phyloP scores from a whole-genome alignment of 1,140 invertebrate genomes.

The Bombus impatiens region DNA sequence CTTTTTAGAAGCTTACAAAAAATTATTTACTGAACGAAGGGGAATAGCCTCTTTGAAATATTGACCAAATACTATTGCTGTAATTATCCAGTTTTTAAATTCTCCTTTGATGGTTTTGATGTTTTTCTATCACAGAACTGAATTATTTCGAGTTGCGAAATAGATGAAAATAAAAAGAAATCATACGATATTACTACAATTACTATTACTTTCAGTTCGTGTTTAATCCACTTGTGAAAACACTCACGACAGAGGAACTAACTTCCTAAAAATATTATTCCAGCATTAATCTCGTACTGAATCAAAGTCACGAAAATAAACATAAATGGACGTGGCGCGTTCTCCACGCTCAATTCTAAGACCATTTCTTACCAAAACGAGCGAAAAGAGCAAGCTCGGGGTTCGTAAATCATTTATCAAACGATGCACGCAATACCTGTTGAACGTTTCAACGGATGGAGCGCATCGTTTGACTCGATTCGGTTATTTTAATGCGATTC shows the following conservation, averaged over 20 bases:
- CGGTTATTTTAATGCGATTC: background rate
- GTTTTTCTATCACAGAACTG: too few species aligned
- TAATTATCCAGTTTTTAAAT: too few species aligned
- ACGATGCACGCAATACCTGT: conserved; percentile 24
- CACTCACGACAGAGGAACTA: too few species aligned
- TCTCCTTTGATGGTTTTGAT: too few species aligned
- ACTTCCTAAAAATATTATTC: background rate
- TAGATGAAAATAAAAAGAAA: too few species aligned
- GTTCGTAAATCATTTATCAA: background rate
- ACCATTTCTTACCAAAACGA: background rate
- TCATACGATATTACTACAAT: too few species aligned
- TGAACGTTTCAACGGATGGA: background rate
- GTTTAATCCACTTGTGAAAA: background rate
- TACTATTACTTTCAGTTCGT: too few species aligned
- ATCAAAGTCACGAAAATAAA: background rate
- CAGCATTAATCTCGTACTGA: background rate
- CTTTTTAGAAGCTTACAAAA: too few species aligned
- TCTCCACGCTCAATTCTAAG: background rate
- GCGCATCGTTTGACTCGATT: background rate
- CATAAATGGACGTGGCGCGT: background rate
- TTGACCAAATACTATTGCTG: too few species aligned
- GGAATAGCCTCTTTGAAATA: too few species aligned
- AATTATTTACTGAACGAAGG: too few species aligned
- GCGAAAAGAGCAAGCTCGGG: background rate
- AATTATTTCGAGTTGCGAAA: too few species aligned